Conservation (phyloP, 2,888 invertebrate species). For the Pandemis cinnamomeana region DNA sequence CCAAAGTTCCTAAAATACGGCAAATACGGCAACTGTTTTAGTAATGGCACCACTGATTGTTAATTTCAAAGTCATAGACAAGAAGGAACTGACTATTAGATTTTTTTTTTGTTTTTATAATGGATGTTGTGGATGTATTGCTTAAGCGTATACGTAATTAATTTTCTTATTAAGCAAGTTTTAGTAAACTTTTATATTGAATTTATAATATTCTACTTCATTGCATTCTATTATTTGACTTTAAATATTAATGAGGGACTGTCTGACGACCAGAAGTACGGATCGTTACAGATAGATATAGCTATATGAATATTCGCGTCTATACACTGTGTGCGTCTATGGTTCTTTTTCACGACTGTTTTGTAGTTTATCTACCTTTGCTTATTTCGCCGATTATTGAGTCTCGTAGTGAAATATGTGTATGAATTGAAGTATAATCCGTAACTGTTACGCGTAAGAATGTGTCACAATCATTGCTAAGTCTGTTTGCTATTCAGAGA, state of each 20-base stretch:
- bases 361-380: slow-evolving; percentile 82
- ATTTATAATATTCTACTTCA: background rate
- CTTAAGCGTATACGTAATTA: background rate
- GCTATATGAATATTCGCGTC: slow-evolving; percentile 35
- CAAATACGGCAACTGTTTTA: too few species aligned
- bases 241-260: background rate
- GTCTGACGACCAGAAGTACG: slow-evolving; percentile 14
- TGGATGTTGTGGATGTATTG: background rate
- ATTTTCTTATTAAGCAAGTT: background rate
- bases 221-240: background rate
- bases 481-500: slow-evolving; percentile 53
- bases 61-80: background rate
- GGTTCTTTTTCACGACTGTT: slow-evolving; percentile 84
- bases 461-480: slow-evolving; percentile 69
- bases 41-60: too few species aligned
- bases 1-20: too few species aligned
- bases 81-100: background rate
- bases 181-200: background rate
- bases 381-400: slow-evolving; percentile 81
- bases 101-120: background rate
- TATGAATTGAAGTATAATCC: slow-evolving; percentile 62
- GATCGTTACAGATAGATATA: slow-evolving; percentile 40
- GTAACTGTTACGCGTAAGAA: slow-evolving; percentile 62
- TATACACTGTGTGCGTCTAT: slow-evolving; percentile 60
- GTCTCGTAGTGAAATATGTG: slow-evolving; percentile 70